Evolutionary conservation across 2,888 invertebrate genomes (phyloP), one percentile per base, ranked within the genome.

Genomic region (Lasioglossum oenotherae): DNA sequence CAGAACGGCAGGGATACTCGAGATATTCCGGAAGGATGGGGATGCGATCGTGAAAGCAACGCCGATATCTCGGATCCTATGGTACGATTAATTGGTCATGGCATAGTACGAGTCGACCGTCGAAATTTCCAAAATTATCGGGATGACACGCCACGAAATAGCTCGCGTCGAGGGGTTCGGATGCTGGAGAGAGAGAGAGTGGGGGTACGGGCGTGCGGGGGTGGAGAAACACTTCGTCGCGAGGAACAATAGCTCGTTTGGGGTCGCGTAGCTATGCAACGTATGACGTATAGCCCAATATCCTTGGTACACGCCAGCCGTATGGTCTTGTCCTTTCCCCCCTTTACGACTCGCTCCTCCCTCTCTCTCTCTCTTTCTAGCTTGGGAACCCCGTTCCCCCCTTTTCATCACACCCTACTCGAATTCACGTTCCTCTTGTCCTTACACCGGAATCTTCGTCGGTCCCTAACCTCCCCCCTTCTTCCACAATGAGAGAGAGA

Each of bases 251-350:
- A 91, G 90, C 90, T 91, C 90, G 91, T 91, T 91, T 91, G 91
- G 91, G 91, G 85, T 91, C 91, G 91, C 90, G 81, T 85, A 91
- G 88, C 85, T 91, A 90, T 91, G 90, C 91, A 90, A 90, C 85
- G 87, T 91, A 91, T 91, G 91, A 91, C 91, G 87, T 87, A 92
- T 92, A 89, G 92, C 85, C 91, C 91, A 91, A 92, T 91, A 92
- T 91, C 89, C 91, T 91, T 91, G 89, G 89, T 91, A 91, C 87
- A 88, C 85, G 82, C 73, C 89, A 84, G 64, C 79, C 86, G 81
- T 85, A 91, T 89, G 87, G 79, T 75, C 74, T 71, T 64, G 74
- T 57, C 53, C 53, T 53, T 53, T 53, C 23, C 23, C 53, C 53
- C 23, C 53, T 53, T 53, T 53, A 53, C 53, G 53, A 10, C 23